Conservation (phyloP, 2,888 invertebrate species). For the Drosophila aldrichi region DNA sequence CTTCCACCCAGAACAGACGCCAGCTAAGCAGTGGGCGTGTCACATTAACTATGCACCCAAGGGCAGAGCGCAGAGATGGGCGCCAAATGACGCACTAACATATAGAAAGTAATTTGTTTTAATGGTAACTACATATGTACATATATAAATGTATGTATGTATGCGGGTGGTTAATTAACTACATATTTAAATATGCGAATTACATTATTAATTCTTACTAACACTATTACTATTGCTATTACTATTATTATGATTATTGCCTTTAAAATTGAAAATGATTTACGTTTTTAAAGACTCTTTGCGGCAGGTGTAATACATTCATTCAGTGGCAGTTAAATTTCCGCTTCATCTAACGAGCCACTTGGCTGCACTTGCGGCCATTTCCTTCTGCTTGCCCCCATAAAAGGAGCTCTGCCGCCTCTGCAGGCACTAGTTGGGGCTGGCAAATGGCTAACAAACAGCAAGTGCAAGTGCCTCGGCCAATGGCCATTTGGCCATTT, state of each 20-base stretch:
- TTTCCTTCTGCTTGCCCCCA: slow-evolving; percentile 33
- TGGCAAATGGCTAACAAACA: slow-evolving; percentile 9
- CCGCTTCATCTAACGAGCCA: slow-evolving; percentile 35
- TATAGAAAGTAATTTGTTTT: background rate
- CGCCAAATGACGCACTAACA: background rate
- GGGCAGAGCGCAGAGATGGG: background rate
- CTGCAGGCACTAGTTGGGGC: slow-evolving; percentile 8
- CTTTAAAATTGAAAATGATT: background rate
- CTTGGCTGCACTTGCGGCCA: slow-evolving; percentile 37
- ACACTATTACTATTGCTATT: too few species aligned
- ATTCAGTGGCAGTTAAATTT: slow-evolving; percentile 26
- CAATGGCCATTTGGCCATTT: slow-evolving; percentile 48
- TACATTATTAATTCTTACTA: background rate
- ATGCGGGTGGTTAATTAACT: too few species aligned
- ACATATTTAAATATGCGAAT: too few species aligned
- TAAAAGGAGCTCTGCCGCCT: slow-evolving; percentile 26
- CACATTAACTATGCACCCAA: background rate
- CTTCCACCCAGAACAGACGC: background rate
- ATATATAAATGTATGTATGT: background rate
- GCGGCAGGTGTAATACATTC: slow-evolving; percentile 9
- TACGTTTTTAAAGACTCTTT: background rate
- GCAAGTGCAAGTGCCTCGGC: slow-evolving; percentile 39
- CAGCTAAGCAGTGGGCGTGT: background rate
- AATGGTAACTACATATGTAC: background rate
- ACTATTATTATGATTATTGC: background rate